A percentile compares a stretch with the other conserved stretches of the same genome.
These are phyloP conservation scores for Madoqua kirkii DNA, from an alignment of 2,113 vertebrate genomes.

Conservation along the genomic window DNA sequence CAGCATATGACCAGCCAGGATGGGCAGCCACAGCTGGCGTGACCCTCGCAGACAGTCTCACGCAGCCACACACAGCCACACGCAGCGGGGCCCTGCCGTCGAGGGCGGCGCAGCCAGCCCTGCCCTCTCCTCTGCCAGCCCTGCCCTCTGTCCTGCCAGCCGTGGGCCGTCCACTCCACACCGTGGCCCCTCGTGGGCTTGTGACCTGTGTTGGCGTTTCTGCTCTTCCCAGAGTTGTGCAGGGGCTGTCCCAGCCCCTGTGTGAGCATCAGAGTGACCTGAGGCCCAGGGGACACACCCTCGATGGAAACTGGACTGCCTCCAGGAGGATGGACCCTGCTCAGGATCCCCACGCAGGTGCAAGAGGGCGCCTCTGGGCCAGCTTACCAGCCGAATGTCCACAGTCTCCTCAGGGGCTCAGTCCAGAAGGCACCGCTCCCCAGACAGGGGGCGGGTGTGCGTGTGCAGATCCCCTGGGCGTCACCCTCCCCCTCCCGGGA, in stretches of 20 bases:
- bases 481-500: not conserved
- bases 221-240: not conserved
- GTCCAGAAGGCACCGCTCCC: not conserved
- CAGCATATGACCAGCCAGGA: not conserved
- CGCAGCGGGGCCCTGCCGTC: fast-evolving
- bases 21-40: not conserved
- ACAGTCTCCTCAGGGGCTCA: not conserved
- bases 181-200: not conserved
- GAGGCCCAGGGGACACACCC: not conserved
- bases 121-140: not conserved
- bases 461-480: fast-evolving
- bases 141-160: not conserved
- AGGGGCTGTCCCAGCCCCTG: not conserved
- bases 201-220: not conserved
- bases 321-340: not conserved
- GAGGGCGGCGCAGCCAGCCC: not conserved
- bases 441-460: not conserved
- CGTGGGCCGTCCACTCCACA: fast-evolving
- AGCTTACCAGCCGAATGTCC: not conserved
- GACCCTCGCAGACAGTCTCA: not conserved
- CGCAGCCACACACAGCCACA: not conserved
- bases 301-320: not conserved
- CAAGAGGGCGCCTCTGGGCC: not conserved
- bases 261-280: not conserved
- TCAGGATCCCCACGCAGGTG: not conserved